Percentiles rank a stretch among this genome's conserved stretches.
phyloP scores from a whole-genome alignment of 2,113 vertebrate species.

The Carlito syrichta region DNA sequence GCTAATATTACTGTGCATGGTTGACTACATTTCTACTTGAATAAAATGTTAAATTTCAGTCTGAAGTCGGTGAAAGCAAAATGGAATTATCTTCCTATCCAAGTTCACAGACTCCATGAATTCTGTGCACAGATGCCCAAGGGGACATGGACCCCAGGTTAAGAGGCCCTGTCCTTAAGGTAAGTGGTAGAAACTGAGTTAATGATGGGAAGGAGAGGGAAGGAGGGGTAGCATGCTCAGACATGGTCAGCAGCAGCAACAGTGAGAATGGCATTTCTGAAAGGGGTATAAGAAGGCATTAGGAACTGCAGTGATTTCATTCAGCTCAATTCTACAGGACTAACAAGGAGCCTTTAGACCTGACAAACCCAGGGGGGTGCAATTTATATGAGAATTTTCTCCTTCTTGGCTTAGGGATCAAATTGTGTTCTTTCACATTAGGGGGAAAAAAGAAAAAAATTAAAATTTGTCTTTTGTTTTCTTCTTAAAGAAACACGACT shows the following conservation, averaged over 20 bases:
- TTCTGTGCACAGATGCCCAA: neutral
- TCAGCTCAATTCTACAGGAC: neutral
- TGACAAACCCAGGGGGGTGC: fast-evolving
- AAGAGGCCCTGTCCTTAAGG: neutral
- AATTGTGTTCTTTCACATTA: neutral
- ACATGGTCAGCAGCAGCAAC: neutral
- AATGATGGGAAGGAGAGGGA: neutral
- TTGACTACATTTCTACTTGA: neutral
- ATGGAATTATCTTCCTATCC: neutral
- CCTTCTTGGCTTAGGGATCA: neutral
- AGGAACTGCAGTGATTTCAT: neutral
- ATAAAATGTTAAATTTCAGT: neutral
- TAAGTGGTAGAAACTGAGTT: neutral
- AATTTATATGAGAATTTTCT: neutral
- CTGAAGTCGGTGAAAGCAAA: neutral
- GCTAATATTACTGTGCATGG: neutral
- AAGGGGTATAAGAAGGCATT: neutral
- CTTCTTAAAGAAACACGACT: neutral
- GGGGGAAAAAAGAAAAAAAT: neutral
- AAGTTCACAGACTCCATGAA: neutral
- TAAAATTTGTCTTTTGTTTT: neutral
- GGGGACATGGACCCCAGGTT: neutral
- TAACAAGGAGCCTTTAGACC: neutral
- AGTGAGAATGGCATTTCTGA: neutral
- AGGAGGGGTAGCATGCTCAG: neutral